phyloP scores from a whole-genome alignment of 1,140 invertebrate genomes.

The Triops longicaudatus region DNA sequence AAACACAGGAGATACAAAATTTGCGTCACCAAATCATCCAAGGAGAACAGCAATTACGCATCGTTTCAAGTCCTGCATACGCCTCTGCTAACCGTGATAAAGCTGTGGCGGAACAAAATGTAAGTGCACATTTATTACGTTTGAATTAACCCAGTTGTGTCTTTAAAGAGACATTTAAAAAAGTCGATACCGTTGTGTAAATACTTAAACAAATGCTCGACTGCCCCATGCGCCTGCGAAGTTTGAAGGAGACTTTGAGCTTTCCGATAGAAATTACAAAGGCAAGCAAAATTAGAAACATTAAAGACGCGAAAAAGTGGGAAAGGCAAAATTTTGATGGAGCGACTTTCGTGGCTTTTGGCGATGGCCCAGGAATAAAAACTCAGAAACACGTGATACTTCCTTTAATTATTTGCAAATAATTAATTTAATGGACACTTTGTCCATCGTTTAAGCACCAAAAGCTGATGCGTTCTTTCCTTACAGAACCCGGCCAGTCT shows the following conservation, averaged over 20 bases:
- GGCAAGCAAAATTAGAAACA: background rate
- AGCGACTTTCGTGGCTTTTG: constrained; percentile 27
- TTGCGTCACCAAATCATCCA: constrained; percentile 71
- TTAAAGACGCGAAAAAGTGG: background rate
- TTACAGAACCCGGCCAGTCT: constrained; percentile 12
- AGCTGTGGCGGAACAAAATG: constrained; percentile 79
- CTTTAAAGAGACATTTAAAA: background rate
- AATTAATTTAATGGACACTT: constrained; percentile 19
- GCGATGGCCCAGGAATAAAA: background rate
- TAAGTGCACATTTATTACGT: constrained; percentile 49
- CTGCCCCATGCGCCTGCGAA: background rate
- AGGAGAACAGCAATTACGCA: constrained; percentile 73
- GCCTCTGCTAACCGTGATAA: constrained; percentile 71
- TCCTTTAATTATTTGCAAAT: background rate
- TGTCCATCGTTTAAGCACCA: background rate
- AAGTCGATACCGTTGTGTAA: background rate
- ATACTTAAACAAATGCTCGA: background rate
- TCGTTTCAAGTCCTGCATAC: constrained; percentile 69
- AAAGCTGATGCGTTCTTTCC: constrained; percentile 9
- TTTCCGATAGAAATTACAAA: constrained; percentile 6
- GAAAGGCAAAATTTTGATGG: constrained; percentile 26
- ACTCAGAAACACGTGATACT: background rate
- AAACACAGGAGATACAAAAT: constrained; percentile 66
- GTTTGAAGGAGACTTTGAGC: constrained; percentile 21
- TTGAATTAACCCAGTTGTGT: constrained; percentile 10